Evolutionary conservation across 2,888 invertebrate species (phyloP).

Genomic region (Zhuqinia jingwanae): DNA sequence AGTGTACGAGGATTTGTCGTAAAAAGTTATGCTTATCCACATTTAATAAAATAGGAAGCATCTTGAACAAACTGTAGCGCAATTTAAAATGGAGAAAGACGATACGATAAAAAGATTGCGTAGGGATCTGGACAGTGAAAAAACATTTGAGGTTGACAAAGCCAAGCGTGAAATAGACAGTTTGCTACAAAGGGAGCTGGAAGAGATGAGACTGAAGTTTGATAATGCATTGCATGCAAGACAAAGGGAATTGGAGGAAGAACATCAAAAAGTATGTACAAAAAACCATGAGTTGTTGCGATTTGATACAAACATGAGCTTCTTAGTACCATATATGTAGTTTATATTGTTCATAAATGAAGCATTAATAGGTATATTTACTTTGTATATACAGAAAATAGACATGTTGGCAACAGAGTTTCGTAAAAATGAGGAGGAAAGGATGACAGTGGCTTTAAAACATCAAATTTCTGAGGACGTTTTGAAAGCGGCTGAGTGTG

Average conservation of each 20-base stretch:
- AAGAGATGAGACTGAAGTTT: conserved; percentile 83
- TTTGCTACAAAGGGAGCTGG: conserved; percentile 81
- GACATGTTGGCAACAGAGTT: conserved; percentile 20
- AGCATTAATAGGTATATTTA: too few species aligned
- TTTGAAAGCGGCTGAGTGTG: conserved; percentile 10
- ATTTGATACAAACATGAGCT: too few species aligned
- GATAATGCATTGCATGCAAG: conserved; percentile 80
- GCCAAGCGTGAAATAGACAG: conserved; percentile 71
- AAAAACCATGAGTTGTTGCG: too few species aligned
- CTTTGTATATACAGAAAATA: conserved; percentile 38
- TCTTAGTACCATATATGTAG: too few species aligned
- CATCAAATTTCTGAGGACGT: conserved; percentile 54
- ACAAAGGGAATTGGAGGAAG: conserved; percentile 65
- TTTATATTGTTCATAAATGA: too few species aligned
- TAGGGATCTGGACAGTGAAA: conserved; percentile 68
- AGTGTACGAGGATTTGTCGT: too few species aligned
- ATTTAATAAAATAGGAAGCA: conserved; percentile 59
- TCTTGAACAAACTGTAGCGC: conserved; percentile 67
- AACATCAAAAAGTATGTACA: conserved; percentile 57
- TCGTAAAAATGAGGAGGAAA: conserved; percentile 40
- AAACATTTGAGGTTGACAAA: conserved; percentile 69
- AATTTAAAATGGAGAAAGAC: conserved; percentile 74
- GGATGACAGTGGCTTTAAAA: conserved; percentile 11
- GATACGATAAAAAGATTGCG: conserved; percentile 60
- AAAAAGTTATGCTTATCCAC: neutral